These are phyloP conservation scores for Otus sunia DNA, from an alignment of 2,113 vertebrate species.

Conservation along the genomic window DNA sequence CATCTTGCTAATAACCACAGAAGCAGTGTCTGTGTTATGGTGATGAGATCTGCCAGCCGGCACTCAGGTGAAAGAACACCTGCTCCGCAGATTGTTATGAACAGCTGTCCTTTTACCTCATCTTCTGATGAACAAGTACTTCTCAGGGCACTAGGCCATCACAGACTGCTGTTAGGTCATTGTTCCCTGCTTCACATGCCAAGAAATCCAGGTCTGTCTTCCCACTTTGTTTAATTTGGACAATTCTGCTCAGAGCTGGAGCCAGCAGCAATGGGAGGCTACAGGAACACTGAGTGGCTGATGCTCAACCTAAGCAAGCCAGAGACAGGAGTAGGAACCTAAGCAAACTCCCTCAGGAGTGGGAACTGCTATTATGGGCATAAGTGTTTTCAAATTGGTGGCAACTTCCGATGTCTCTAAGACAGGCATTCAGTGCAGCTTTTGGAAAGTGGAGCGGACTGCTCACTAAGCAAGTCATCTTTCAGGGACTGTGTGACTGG, in stretches of 20 bases:
- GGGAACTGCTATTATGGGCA: neutral
- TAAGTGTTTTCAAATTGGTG: neutral
- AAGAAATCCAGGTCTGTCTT: neutral
- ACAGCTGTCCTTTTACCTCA: neutral
- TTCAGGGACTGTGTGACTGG: neutral
- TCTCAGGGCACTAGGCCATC: neutral
- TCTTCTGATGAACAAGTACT: neutral
- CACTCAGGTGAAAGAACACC: neutral
- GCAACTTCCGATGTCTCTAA: neutral
- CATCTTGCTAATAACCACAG: neutral
- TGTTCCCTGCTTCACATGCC: neutral
- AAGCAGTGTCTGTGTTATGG: rapidly evolving
- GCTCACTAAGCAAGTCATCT: neutral
- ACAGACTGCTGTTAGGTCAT: neutral
- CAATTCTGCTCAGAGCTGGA: neutral
- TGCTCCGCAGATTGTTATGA: neutral
- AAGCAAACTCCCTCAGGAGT: neutral
- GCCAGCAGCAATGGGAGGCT: neutral
- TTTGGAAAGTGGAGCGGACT: neutral
- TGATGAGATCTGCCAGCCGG: neutral
- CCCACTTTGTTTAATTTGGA: neutral
- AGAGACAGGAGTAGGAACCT: neutral
- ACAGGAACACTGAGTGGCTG: neutral
- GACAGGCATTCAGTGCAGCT: neutral
- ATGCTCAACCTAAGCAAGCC: neutral